Evolutionary conservation across 2,113 vertebrate genomes (phyloP), one percentile per base, ranked within the genome.

Genomic region (Halcyon senegalensis): DNA sequence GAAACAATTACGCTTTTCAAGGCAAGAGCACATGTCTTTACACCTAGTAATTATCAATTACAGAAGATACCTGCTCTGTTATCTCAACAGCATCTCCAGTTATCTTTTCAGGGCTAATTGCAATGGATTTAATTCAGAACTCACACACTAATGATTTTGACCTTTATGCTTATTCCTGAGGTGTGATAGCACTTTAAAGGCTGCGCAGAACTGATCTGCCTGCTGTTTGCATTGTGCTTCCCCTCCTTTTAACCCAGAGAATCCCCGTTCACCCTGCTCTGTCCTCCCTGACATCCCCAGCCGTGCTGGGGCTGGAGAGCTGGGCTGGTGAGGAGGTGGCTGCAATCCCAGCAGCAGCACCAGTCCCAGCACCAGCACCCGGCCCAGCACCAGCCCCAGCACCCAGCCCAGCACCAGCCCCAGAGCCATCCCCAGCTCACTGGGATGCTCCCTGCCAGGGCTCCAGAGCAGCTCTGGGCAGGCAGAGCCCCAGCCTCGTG

Each of bases 11-110:
- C 24, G 79, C 50, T 91, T 97, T 94, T 96, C 89, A 94, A 96
- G 91, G 90, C 81, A 90, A 93, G 84, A 75, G 10, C 56, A 89
- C 2, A 14, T 58, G 28, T 88, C 92, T 94, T 89, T 94, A 87
- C 91, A 96, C 84, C 89, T 83, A 31, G 13, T 94, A 96, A 96
- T 97, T 96, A 96, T 91, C 97, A 96, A 87, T 95, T 96, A 93
- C 68, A 78, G 94, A 68, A 74, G 87, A 84, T 94, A 96, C 89
- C 81, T 95, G 56, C 84, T 91, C 95, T 85, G 89, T 93, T 96
- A 95, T 95, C 95, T 87, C 93, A 94, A 89, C 92, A 91, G 87
- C 79, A 94, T 96, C 96, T 97, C 95, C 91, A 81, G 93, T 88
- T 93, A 88, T 68, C 92, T 94, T 96, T 88, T 56, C 84, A 74